Evolutionary conservation across 2,888 invertebrate species (phyloP).

Genomic region (Germaria angustata): DNA sequence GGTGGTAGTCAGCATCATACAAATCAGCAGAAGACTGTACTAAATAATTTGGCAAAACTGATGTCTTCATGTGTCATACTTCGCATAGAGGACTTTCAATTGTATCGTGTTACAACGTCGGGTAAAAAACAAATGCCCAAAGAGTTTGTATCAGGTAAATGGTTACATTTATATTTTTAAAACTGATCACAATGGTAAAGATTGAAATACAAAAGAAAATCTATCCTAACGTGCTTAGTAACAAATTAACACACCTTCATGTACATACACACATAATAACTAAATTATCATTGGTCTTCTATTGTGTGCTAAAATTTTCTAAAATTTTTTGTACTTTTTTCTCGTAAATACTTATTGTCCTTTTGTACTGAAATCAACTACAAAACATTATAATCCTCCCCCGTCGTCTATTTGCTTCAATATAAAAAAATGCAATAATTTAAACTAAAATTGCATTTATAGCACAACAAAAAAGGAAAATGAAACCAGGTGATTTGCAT

Average conservation of each 20-base stretch:
- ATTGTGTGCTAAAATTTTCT: constrained; percentile 3
- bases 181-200: background rate
- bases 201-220: constrained; percentile 25
- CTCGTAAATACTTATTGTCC: constrained; percentile 4
- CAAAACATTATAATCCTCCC: background rate
- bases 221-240: constrained; percentile 1
- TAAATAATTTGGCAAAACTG: constrained; percentile 89
- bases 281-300: constrained; percentile 5
- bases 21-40: constrained; percentile 82
- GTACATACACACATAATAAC: constrained; percentile 5
- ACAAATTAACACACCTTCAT: background rate
- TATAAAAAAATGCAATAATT: constrained; percentile 31
- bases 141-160: constrained; percentile 88
- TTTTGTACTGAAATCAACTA: constrained; percentile 9
- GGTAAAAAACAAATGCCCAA: constrained; percentile 87
- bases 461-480: constrained; percentile 83
- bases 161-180: background rate
- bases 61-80: constrained; percentile 96
- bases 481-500: constrained; percentile 80
- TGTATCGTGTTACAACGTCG: constrained; percentile 91
- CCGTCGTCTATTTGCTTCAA: constrained; percentile 2
- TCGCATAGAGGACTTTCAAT: constrained; percentile 93
- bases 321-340: background rate
- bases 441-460: constrained; percentile 59
- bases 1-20: constrained; percentile 81